phyloP scores from a whole-genome alignment of 2,888 invertebrate genomes.

The Noctua janthina region DNA sequence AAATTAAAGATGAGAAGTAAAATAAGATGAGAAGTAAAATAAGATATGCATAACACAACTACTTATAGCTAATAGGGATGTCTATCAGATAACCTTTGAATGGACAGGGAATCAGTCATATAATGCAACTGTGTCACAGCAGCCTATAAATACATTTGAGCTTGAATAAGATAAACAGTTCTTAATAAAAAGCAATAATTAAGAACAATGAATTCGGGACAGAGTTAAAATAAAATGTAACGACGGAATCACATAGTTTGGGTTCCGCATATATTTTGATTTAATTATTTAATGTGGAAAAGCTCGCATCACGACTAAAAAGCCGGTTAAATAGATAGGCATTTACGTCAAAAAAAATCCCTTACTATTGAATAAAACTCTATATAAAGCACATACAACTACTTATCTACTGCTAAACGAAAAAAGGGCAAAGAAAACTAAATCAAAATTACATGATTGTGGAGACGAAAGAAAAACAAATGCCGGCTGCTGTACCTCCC shows the following conservation, averaged over 20 bases:
- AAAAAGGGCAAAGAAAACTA: slow-evolving; percentile 44
- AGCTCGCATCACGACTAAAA: neutral
- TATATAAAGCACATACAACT: slow-evolving; percentile 18
- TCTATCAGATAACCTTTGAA: neutral
- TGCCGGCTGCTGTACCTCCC: slow-evolving; percentile 39
- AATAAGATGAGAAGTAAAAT: no score
- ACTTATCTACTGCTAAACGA: slow-evolving; percentile 6
- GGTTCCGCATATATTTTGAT: slow-evolving; percentile 18
- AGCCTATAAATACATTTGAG: neutral
- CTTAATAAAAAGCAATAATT: slow-evolving; percentile 37
- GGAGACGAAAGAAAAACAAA: slow-evolving; percentile 43
- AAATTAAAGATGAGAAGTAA: no score
- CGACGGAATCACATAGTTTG: neutral
- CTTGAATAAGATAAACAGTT: slow-evolving; percentile 18
- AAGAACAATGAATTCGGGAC: slow-evolving; percentile 14
- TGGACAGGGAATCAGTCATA: neutral
- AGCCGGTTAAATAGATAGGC: neutral
- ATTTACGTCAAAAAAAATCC: neutral
- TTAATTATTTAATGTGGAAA: neutral
- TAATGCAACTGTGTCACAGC: neutral
- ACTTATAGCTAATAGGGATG: no score
- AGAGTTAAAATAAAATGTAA: neutral
- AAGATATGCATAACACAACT: neutral
- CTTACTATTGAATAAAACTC: neutral
- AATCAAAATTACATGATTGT: slow-evolving; percentile 54